Conservation (phyloP, 2,888 invertebrate genomes). For the Xiphydria camelus region DNA sequence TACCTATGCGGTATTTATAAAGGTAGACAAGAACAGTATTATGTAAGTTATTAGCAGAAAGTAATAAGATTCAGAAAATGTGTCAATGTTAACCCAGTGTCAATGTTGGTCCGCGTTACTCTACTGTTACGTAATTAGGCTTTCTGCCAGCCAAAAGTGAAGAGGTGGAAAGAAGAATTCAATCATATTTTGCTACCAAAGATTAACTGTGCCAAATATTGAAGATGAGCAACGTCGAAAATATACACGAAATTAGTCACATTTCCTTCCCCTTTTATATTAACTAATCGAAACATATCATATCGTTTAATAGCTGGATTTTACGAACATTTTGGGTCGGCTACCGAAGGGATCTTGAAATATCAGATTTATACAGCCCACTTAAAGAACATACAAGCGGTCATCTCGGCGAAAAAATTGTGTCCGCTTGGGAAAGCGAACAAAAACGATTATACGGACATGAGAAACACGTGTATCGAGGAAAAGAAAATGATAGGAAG, state of each 20-base stretch:
- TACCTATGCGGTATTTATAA: too few species aligned
- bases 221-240: neutral
- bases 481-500: conserved; percentile 14
- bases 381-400: conserved; percentile 71
- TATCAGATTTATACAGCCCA: conserved; percentile 69
- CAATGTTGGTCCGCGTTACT: too few species aligned
- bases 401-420: conserved; percentile 66
- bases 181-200: too few species aligned
- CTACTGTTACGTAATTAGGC: too few species aligned
- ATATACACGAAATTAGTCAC: neutral
- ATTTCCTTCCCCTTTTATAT: neutral
- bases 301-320: conserved; percentile 68
- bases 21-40: too few species aligned
- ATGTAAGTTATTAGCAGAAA: too few species aligned
- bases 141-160: too few species aligned
- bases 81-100: too few species aligned
- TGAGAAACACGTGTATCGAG: too few species aligned
- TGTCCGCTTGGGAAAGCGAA: conserved; percentile 67
- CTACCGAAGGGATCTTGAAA: conserved; percentile 68
- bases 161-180: too few species aligned
- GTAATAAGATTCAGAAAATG: too few species aligned
- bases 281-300: conserved; percentile 5
- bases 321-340: conserved; percentile 71
- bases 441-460: conserved; percentile 28
- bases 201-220: too few species aligned